Base-by-base conservation (phyloP, 2,888 invertebrate species). In the Prionchulus punctatus region DNA sequence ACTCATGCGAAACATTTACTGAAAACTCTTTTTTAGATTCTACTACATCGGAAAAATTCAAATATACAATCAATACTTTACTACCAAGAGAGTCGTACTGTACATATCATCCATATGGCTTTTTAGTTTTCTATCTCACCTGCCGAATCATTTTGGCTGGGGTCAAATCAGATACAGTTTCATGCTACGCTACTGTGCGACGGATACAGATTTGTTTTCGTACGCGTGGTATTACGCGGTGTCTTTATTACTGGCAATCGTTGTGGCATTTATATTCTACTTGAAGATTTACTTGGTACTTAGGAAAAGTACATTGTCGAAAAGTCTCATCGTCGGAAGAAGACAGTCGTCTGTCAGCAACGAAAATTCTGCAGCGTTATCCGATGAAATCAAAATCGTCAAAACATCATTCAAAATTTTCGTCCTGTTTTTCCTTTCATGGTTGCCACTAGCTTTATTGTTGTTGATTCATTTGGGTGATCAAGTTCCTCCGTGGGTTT, bases 111-210 rank as follows among this genome's bases (percentile, higher is more conserved):
- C 23, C 23, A 45, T 50, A 15, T 50, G 50, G 50, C 7, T 4
- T 7, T 21, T 50, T 23, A 18, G 50, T 27, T 30, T 50, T 15
- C 7, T 50, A 3, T 7, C 27, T 15, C 50, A 50, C 21, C 7
- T 50, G 28, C 66, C 66, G 2, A 66, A 65, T 57, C 62, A 62
- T 61, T 45, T 63, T 15, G 63, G 62, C 21, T 64, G 65, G 63
- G 65, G 65, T 64, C 53, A 61, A 62, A 1, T 65, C 61, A 53
- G 65, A 63, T 18, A 45, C 23, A 45, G 45, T 23, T 45, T 45
- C 23, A 45, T 45, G 45, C 45, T 45, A 23, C 45, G 45, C 7
- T 45, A n/a, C 23, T 45, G 45, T 23, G 23, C 18, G 12, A n/a
- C 4, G 23, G 36, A 36, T 23, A 52, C 61, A 21, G 65, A 66